These are phyloP conservation scores for Amphipyra berbera DNA, from an alignment of 2,888 invertebrate species.

Conservation along the genomic window DNA sequence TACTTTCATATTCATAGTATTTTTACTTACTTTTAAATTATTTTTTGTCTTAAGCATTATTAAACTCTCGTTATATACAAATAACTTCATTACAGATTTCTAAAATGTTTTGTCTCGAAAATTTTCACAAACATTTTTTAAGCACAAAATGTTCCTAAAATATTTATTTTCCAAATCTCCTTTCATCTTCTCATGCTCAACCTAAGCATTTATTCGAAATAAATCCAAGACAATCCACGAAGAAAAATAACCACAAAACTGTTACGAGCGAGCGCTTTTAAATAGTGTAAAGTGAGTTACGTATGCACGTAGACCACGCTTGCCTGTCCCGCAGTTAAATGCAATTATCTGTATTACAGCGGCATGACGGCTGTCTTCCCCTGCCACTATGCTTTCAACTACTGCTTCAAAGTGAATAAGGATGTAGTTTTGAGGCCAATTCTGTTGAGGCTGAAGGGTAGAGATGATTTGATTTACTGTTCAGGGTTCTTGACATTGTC, in stretches of 20 bases:
- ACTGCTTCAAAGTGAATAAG: conserved; percentile 45
- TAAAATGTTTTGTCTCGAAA: no score
- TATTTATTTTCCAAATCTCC: neutral
- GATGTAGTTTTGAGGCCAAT: conserved; percentile 40
- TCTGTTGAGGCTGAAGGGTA: neutral
- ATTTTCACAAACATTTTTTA: no score
- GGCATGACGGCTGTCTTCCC: conserved; percentile 71
- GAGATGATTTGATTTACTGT: neutral
- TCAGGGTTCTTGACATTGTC: no score
- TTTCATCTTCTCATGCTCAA: neutral
- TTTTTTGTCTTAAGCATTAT: no score
- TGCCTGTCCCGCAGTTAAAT: conserved; percentile 71
- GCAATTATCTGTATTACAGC: conserved; percentile 77
- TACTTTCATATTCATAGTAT: no score
- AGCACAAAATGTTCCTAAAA: no score
- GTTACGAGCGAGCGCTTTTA: conserved; percentile 65
- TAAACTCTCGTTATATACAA: no score
- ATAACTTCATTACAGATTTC: no score
- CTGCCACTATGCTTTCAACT: conserved; percentile 39
- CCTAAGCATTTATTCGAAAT: no score
- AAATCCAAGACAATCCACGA: conserved; percentile 9
- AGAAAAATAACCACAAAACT: conserved; percentile 41
- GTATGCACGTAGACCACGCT: conserved; percentile 66
- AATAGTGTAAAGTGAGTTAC: conserved; percentile 77
- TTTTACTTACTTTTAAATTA: no score